Conservation (phyloP, 1,140 invertebrate species). For the Neodiprion virginianus region DNA sequence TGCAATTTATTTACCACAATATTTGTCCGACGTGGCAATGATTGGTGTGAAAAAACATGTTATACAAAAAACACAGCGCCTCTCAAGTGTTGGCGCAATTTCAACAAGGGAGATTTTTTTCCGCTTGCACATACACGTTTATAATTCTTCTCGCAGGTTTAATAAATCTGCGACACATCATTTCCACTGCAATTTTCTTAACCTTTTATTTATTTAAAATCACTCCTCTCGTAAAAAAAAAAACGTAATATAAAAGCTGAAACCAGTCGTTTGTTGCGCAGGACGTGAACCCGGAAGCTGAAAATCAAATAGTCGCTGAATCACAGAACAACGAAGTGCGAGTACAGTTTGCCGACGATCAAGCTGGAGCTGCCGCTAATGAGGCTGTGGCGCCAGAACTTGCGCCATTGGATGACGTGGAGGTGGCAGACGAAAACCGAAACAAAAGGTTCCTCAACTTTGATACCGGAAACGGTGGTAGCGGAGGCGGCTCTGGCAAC, state of each 20-base stretch:
- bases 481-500: constrained; percentile 79
- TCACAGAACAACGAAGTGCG: constrained; percentile 70
- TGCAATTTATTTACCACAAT: no score
- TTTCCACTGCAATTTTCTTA: neutral
- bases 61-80: no score
- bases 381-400: constrained; percentile 60
- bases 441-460: constrained; percentile 83
- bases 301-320: constrained; percentile 62
- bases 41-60: no score
- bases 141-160: no score
- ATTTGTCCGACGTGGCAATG: no score
- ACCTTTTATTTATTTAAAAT: no score
- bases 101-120: neutral
- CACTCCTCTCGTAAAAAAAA: no score
- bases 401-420: constrained; percentile 66
- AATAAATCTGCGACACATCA: neutral
- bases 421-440: constrained; percentile 75
- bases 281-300: constrained; percentile 56
- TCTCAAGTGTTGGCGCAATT: no score
- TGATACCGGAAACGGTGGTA: constrained; percentile 62
- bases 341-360: constrained; percentile 68
- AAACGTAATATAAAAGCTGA: constrained; percentile 16
- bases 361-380: constrained; percentile 53
- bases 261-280: constrained; percentile 38
- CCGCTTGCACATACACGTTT: neutral